Conservation (phyloP, 2,888 invertebrate species). For the Steinernema carpocapsae region DNA sequence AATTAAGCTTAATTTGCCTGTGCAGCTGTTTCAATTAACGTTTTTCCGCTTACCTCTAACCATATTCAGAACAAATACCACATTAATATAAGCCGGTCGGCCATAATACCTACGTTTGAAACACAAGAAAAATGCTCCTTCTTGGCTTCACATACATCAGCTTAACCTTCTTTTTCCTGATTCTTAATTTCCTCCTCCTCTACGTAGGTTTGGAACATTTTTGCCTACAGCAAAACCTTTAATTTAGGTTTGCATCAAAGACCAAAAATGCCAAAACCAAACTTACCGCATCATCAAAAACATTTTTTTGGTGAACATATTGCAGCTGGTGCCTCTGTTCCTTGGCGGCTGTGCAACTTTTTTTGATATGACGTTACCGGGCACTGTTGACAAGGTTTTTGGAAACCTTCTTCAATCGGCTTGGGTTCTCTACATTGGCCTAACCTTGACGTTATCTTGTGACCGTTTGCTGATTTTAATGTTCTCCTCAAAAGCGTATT, state of each 20-base stretch:
- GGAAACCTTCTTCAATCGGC: background rate
- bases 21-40: too few species aligned
- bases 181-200: too few species aligned
- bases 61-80: too few species aligned
- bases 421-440: background rate
- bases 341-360: background rate
- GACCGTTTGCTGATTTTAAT: background rate
- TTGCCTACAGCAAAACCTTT: too few species aligned
- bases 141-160: too few species aligned
- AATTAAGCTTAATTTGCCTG: too few species aligned
- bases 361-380: background rate
- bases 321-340: background rate
- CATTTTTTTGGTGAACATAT: background rate
- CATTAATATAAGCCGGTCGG: too few species aligned
- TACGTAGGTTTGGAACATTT: too few species aligned
- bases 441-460: background rate
- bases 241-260: background rate
- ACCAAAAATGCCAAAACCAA: background rate
- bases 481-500: background rate
- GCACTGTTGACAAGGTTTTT: background rate
- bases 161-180: too few species aligned
- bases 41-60: too few species aligned
- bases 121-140: too few species aligned
- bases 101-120: too few species aligned
- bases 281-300: slow-evolving; percentile 1